phyloP scores from a whole-genome alignment of 2,888 invertebrate genomes.

The Gymnoscelis rufifasciata region DNA sequence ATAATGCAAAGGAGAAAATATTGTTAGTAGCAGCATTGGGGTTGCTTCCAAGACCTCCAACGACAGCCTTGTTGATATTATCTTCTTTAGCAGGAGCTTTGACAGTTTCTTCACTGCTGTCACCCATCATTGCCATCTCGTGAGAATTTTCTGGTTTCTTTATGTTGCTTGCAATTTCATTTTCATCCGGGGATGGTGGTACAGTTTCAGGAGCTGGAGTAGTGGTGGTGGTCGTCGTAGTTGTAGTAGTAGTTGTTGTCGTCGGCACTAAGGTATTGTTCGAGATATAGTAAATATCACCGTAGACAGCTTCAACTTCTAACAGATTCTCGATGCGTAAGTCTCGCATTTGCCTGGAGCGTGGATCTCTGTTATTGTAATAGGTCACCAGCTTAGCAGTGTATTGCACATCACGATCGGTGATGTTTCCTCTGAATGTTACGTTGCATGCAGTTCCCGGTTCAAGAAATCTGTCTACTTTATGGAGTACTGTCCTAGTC shows the following conservation, averaged over 20 bases:
- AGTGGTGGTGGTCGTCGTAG: slow-evolving; percentile 81
- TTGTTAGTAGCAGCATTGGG: slow-evolving; percentile 42
- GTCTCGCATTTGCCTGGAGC: slow-evolving; percentile 80
- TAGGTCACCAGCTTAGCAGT: slow-evolving; percentile 84
- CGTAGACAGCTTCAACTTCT: slow-evolving; percentile 85
- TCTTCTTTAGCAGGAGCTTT: slow-evolving; percentile 57
- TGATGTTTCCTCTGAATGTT: slow-evolving; percentile 85
- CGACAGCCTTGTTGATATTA: slow-evolving; percentile 55
- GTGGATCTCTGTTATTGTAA: slow-evolving; percentile 81
- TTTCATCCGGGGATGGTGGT: slow-evolving; percentile 69
- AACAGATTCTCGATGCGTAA: slow-evolving; percentile 82
- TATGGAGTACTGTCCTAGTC: slow-evolving; percentile 77
- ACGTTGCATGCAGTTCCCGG: slow-evolving; percentile 91
- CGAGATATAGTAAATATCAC: slow-evolving; percentile 86
- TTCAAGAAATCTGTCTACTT: slow-evolving; percentile 82
- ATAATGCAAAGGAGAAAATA: slow-evolving; percentile 42
- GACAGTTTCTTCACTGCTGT: slow-evolving; percentile 50
- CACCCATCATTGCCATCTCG: slow-evolving; percentile 53
- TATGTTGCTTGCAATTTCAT: slow-evolving; percentile 57
- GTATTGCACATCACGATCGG: slow-evolving; percentile 86
- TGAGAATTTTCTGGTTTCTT: slow-evolving; percentile 44
- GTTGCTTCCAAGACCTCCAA: slow-evolving; percentile 62
- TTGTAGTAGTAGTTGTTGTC: slow-evolving; percentile 82
- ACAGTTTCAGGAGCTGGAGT: slow-evolving; percentile 73
- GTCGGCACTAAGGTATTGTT: slow-evolving; percentile 89